These are phyloP conservation scores for Spodoptera exigua DNA, from an alignment of 2,888 invertebrate species.

Conservation along the genomic window DNA sequence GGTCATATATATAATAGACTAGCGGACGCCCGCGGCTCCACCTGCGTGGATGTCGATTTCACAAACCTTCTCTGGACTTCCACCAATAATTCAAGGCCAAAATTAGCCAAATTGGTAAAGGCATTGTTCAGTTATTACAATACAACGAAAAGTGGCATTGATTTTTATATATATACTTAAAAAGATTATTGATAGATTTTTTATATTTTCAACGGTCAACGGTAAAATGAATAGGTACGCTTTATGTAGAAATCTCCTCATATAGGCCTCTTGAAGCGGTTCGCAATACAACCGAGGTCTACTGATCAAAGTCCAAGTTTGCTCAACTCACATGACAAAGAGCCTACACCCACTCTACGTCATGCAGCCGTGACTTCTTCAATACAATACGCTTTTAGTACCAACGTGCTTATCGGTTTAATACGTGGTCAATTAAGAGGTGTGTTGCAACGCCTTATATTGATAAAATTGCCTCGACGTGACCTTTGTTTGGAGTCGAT, in stretches of 20 bases:
- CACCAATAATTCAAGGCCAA: too few species aligned
- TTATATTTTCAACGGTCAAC: too few species aligned
- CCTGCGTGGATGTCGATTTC: too few species aligned
- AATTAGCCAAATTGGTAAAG: too few species aligned
- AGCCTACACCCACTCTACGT: constrained; percentile 22
- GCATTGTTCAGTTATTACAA: too few species aligned
- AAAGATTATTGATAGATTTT: too few species aligned
- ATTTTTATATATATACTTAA: too few species aligned
- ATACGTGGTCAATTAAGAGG: constrained; percentile 49
- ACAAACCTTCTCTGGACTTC: too few species aligned
- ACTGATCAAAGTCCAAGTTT: constrained; percentile 57
- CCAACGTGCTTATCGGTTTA: constrained; percentile 62
- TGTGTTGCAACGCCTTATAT: constrained; percentile 52
- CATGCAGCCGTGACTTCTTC: constrained; percentile 54
- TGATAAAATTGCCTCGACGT: constrained; percentile 42
- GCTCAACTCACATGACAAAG: constrained; percentile 35
- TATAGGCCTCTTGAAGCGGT: constrained; percentile 49
- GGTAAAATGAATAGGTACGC: constrained; percentile 25
- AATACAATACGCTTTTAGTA: constrained; percentile 44
- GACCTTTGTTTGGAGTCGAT: constrained; percentile 38
- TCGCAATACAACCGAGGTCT: constrained; percentile 27
- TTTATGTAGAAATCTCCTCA: constrained; percentile 42
- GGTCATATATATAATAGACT: too few species aligned
- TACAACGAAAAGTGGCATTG: too few species aligned
- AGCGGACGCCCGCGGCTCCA: too few species aligned